Conservation (phyloP, 2,888 invertebrate species). For the Eugnorisma glareosa region DNA sequence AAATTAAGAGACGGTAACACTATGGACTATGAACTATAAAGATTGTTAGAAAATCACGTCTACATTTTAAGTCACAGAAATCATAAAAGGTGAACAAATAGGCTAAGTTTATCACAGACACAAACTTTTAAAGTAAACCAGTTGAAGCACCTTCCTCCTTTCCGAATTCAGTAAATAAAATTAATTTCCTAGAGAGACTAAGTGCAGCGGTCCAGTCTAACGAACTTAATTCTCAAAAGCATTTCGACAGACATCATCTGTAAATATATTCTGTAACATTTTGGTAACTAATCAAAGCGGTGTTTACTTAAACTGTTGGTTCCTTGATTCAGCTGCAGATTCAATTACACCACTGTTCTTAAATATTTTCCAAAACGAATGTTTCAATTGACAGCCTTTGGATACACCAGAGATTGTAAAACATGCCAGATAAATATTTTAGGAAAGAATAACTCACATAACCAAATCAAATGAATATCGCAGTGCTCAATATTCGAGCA, state of each 20-base stretch:
- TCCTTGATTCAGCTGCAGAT: constrained; percentile 14
- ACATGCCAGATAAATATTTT: constrained; percentile 5
- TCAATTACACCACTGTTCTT: background rate
- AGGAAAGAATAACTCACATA: background rate
- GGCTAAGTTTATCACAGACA: constrained; percentile 15
- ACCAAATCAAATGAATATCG: constrained; percentile 22
- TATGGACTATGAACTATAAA: too few relatives aligned
- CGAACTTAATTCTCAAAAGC: constrained; percentile 57
- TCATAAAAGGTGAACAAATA: background rate
- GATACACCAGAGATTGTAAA: too few relatives aligned
- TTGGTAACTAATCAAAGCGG: constrained; percentile 31
- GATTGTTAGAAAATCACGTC: too few relatives aligned
- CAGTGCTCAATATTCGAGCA: constrained; percentile 11
- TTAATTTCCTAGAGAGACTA: constrained; percentile 41
- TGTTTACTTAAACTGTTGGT: constrained; percentile 25
- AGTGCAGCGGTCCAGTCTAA: constrained; percentile 57
- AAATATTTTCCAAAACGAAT: too few relatives aligned
- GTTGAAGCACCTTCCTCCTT: constrained; percentile 20
- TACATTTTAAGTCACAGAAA: too few relatives aligned
- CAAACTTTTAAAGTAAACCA: constrained; percentile 34
- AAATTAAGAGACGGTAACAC: background rate
- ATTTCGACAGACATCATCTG: constrained; percentile 24
- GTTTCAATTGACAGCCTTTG: background rate
- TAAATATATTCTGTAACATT: constrained; percentile 55
- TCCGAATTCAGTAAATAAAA: constrained; percentile 47